A percentile compares a stretch with the other conserved stretches of the same genome.
phyloP scores from a whole-genome alignment of 1,140 invertebrate species.

The Condylostylus longicornis region DNA sequence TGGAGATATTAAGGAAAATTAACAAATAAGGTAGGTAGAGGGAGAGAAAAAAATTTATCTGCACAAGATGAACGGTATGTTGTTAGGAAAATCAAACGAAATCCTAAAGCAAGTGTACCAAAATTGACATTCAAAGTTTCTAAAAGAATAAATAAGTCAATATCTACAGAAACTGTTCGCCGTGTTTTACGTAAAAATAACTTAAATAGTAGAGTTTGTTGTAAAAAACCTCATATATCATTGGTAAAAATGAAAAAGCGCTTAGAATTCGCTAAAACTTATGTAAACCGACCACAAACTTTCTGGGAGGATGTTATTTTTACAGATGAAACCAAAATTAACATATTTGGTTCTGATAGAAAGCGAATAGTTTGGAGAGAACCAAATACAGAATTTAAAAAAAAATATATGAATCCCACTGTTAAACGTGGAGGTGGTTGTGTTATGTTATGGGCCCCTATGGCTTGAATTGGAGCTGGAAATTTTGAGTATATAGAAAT shows the following conservation, averaged over 20 bases:
- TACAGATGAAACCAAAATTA: conserved; percentile 17
- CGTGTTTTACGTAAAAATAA: conserved; percentile 1
- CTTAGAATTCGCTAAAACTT: conserved; percentile 10
- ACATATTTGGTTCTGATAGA: conserved; percentile 11
- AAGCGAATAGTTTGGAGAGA: conserved; percentile 11
- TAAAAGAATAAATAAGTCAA: not conserved
- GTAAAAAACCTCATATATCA: conserved; percentile 4
- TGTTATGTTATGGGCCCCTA: conserved; percentile 29
- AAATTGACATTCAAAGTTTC: not conserved
- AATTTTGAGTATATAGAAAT: conserved; percentile 14
- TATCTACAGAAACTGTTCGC: conserved; percentile 2
- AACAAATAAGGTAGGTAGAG: not conserved
- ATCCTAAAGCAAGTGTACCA: conserved; percentile 1
- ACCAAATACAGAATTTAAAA: conserved; percentile 9
- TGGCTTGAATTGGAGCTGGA: conserved; percentile 15
- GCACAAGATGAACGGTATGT: not conserved
- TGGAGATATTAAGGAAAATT: not conserved
- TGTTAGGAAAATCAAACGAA: not conserved
- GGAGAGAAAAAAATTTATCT: too few relatives aligned
- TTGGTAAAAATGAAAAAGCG: conserved; percentile 2
- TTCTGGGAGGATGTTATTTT: conserved; percentile 12
- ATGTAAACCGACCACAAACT: conserved; percentile 3
- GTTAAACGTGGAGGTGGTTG: conserved; percentile 26
- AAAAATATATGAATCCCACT: conserved; percentile 15
- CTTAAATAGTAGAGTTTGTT: not conserved